phyloP scores from a whole-genome alignment of 2,888 invertebrate genomes.

The Cheilosia soror region DNA sequence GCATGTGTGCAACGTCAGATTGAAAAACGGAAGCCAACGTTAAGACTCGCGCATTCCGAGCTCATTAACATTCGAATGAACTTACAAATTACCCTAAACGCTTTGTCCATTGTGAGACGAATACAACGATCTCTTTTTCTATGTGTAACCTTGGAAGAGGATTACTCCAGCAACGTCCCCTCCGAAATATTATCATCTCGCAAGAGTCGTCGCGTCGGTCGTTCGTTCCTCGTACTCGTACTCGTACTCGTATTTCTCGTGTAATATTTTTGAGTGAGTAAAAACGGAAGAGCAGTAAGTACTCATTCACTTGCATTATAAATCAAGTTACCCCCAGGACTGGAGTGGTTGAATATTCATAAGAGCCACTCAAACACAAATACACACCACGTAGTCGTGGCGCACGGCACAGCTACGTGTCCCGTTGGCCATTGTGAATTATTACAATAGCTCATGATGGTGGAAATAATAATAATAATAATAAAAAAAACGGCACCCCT shows the following conservation, averaged over 20 bases:
- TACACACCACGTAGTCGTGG: conserved; percentile 7
- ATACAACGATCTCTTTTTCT: neutral
- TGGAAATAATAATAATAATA: conserved; percentile 47
- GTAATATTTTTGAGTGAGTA: conserved; percentile 35
- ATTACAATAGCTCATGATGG: conserved; percentile 52
- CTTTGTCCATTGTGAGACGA: neutral
- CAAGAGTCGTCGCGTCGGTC: conserved; percentile 19
- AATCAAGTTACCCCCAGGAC: conserved; percentile 42
- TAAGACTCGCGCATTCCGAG: neutral
- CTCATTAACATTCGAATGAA: conserved; percentile 7
- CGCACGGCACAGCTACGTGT: conserved; percentile 15
- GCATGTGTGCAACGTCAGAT: neutral
- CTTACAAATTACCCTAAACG: neutral
- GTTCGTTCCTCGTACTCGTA: conserved; percentile 3
- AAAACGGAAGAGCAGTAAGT: conserved; percentile 33
- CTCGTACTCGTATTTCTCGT: neutral
- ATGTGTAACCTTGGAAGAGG: conserved; percentile 12
- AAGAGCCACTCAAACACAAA: conserved; percentile 52
- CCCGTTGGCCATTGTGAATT: conserved; percentile 59
- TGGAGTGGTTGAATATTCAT: conserved; percentile 44
- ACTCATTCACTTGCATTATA: conserved; percentile 63
- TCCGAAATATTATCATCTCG: conserved; percentile 22
- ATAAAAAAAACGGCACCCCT: conserved; percentile 13
- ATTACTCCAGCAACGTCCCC: neutral
- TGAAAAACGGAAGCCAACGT: conserved; percentile 10